A percentile compares a stretch with the other conserved stretches of the same genome.
These are phyloP conservation scores for Megamerina dolium DNA, from an alignment of 2,888 invertebrate species.

Conservation along the genomic window DNA sequence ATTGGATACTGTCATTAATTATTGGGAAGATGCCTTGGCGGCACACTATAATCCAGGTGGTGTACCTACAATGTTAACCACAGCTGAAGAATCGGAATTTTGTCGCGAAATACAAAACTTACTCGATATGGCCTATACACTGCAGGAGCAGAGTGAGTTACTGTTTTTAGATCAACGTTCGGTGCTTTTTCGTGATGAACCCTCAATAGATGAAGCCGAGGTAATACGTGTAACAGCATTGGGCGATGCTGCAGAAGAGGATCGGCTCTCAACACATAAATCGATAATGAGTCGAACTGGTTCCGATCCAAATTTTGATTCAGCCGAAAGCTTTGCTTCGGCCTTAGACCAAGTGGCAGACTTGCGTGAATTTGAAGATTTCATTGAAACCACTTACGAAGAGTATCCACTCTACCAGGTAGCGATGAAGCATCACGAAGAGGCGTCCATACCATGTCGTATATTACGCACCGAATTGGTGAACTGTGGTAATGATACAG, in stretches of 20 bases:
- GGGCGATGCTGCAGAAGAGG: conserved; percentile 28
- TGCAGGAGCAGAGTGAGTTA: conserved; percentile 82
- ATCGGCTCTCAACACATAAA: conserved; percentile 34
- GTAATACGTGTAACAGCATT: conserved; percentile 30
- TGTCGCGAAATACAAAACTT: conserved; percentile 73
- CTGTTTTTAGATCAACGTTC: conserved; percentile 84
- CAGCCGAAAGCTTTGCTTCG: conserved; percentile 93
- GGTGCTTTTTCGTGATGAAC: conserved; percentile 75
- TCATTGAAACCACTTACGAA: conserved; percentile 74
- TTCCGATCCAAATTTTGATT: conserved; percentile 65
- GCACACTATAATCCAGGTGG: conserved; percentile 59
- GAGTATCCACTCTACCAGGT: conserved; percentile 78
- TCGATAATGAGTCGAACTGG: conserved; percentile 42
- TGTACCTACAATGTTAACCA: conserved; percentile 60
- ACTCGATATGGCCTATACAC: conserved; percentile 75
- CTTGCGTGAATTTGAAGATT: conserved; percentile 82
- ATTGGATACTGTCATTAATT: conserved; percentile 82
- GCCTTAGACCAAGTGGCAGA: conserved; percentile 91
- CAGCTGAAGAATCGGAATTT: conserved; percentile 81
- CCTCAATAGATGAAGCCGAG: conserved; percentile 53
- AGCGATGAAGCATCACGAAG: conserved; percentile 76
- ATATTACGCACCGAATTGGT: conserved; percentile 80
- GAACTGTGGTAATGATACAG: conserved; percentile 82
- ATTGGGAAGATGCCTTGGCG: conserved; percentile 91
- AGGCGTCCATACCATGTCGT: conserved; percentile 51